Base-by-base conservation (phyloP, 2,797 vertebrate species). In the Chelmon rostratus region DNA sequence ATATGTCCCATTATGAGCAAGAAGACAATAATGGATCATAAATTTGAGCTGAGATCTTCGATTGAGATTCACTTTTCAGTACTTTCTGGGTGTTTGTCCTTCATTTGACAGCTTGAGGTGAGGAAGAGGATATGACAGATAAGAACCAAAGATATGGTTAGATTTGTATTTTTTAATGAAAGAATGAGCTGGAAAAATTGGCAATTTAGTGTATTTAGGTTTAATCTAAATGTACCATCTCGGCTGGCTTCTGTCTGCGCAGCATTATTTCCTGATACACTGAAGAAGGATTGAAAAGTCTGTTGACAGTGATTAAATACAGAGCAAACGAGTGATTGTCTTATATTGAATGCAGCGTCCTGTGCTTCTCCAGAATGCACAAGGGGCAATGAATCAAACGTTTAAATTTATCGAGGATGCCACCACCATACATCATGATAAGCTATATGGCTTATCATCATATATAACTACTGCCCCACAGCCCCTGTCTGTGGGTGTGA, bases 321-420 rank as follows among this genome's bases (percentile, higher is more conserved):
- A 62, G 68, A 50, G 65, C 42, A 85, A 87, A 86, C 83, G 74
- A 89, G 21, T 78, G 59, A 84, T 78, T 76, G 44, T 77, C 31
- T 80, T 40, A 50, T 57, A 70, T 42, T 65, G 58, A 67, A 81
- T 50, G 64, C 69, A 37, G 65, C 59, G 23, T 83, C 53, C 54
- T 53, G 21, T 61, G 63, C 57, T 6, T 31, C 61, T 59, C 35
- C 65, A 56, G 42, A 69, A 78, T 64, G 73, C 47, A 73, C 40
- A 73, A 33, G 33, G 33, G 62, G 64, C 31, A 62, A 79, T 80
- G 66, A 59, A 81, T 88, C 76, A 80, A 73, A 78, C 63, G 50
- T 79, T 76, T 54, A 67, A 56, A 84, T 82, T 40, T 83, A 86
- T 75, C 71, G 66, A 64, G 47, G 58, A 57, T 44, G 19, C 75